These are phyloP conservation scores for Brachycybe producta DNA, from an alignment of 2,888 invertebrate species.

Conservation along the genomic window DNA sequence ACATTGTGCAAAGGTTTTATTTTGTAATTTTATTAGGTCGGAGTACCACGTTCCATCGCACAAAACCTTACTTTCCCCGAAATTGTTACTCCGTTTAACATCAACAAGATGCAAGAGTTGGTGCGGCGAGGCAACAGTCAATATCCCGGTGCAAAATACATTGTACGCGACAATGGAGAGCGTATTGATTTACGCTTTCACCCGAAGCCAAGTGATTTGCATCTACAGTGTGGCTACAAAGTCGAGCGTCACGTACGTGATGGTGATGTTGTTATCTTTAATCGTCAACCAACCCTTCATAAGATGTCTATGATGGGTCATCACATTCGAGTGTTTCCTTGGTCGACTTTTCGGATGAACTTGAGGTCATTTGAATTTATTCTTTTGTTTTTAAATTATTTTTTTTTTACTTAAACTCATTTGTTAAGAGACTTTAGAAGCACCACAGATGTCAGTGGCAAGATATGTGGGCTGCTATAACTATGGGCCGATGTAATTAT, in stretches of 20 bases:
- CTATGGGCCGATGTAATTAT: too few species aligned
- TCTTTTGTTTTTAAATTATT: too few species aligned
- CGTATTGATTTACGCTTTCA: constrained; percentile 96
- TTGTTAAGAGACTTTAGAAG: too few species aligned
- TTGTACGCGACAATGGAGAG: constrained; percentile 96
- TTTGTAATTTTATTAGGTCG: constrained; percentile 44
- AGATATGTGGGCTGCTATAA: too few species aligned
- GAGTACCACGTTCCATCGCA: constrained; percentile 94
- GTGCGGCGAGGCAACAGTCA: constrained; percentile 94
- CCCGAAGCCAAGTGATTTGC: constrained; percentile 91
- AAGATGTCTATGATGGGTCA: constrained; percentile 99
- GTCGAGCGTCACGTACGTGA: constrained; percentile 94
- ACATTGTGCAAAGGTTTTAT: too few species aligned
- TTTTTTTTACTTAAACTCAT: too few species aligned
- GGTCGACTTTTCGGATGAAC: constrained; percentile 99
- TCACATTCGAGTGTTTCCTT: constrained; percentile 63
- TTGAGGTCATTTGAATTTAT: constrained; percentile 45
- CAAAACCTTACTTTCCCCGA: constrained; percentile 99
- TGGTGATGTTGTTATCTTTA: constrained; percentile 96
- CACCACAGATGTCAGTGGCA: too few species aligned
- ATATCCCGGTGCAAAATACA: constrained; percentile 99
- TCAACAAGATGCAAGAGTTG: constrained; percentile 87
- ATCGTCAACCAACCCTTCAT: constrained; percentile 97
- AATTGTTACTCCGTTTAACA: constrained; percentile 97
- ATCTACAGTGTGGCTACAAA: constrained; percentile 87